phyloP scores from a whole-genome alignment of 2,888 invertebrate species.

The Tachystola acroxantha region DNA sequence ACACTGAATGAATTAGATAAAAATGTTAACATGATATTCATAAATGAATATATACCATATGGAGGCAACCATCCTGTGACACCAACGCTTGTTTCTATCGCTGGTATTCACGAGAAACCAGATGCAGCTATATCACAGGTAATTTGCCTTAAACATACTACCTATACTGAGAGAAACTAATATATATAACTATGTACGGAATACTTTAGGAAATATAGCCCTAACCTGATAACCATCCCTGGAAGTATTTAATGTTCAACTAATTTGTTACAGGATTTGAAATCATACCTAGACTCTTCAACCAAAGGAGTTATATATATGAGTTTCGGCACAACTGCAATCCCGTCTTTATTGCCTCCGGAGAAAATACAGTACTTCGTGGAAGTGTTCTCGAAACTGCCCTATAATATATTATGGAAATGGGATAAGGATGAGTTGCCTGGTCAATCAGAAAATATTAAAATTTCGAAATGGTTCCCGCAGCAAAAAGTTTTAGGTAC shows the following conservation, averaged over 20 bases:
- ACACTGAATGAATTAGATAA: slow-evolving; percentile 17
- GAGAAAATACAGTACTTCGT: slow-evolving; percentile 33
- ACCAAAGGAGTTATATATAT: slow-evolving; percentile 42
- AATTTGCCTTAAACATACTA: too few relatives aligned
- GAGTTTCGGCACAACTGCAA: slow-evolving; percentile 47
- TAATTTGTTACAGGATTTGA: slow-evolving; percentile 33
- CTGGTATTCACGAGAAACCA: slow-evolving; percentile 27
- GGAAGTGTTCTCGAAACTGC: slow-evolving; percentile 35
- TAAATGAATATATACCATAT: slow-evolving; percentile 1
- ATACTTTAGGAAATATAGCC: too few relatives aligned
- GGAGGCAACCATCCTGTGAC: slow-evolving; percentile 35
- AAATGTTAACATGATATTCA: slow-evolving; percentile 9
- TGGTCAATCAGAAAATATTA: slow-evolving; percentile 35
- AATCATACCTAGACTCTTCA: slow-evolving; percentile 37
- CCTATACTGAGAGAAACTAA: too few relatives aligned
- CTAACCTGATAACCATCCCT: too few relatives aligned
- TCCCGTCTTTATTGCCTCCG: slow-evolving; percentile 29
- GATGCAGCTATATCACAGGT: slow-evolving; percentile 28
- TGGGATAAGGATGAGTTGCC: slow-evolving; percentile 40
- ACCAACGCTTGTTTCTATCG: slow-evolving; percentile 28
- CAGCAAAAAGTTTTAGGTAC: slow-evolving; percentile 41
- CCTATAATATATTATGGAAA: slow-evolving; percentile 49
- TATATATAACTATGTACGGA: too few relatives aligned
- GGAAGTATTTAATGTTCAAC: too few relatives aligned
- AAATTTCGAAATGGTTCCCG: slow-evolving; percentile 48